Base-by-base conservation (phyloP, 2,888 invertebrate genomes). In the Orchesellides sinensis region DNA sequence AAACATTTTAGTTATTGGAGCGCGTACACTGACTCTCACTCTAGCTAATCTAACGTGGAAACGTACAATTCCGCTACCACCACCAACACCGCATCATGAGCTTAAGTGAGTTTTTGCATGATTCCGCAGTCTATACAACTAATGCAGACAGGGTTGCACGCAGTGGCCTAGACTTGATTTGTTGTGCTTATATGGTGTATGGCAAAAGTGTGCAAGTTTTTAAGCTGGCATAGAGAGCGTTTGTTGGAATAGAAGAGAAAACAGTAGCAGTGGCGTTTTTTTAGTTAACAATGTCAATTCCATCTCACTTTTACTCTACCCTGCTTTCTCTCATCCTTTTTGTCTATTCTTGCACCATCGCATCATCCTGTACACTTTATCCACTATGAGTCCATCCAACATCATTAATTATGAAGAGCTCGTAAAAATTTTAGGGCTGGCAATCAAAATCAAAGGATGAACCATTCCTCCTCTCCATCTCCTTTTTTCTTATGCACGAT, bases 371-470 rank as follows among this genome's bases (percentile, higher is more conserved):
- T 17, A 49, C 27, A 68, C 49, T 80, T 49, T 32, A 47, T 23
- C 32, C 32, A 32, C 72, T 40, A 6, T 56, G 17, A n/a, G 73
- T 69, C 63, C 69, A 75, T 73, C 73, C 52, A 49, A 65, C 61
- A 65, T 83, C 85, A 86, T 86, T 84, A 86, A 86, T 82, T 86
- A 86, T 86, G 78, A 81, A 84, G 52, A 35, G 45, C 70, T 84
- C 85, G 80, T 86, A 85, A 86, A 86, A 85, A 47, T 84, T 86
- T 86, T 86, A 85, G 83, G 68, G 61, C 69, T 70, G 23, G 84
- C 85, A 80, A 84, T 85, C 84, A 86, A 86, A 86, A 86, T 86
- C 86, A 86, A 78, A 81, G 85, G 70, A 83, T 72, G 74, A 75
- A 19, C 66, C 79, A 77, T 52, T 59, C 69, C 61, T 21, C 14